Evolutionary conservation across 2,113 vertebrate genomes (phyloP), one percentile per base, ranked within the genome.

Genomic region (Acanthochromis polyacanthus): DNA sequence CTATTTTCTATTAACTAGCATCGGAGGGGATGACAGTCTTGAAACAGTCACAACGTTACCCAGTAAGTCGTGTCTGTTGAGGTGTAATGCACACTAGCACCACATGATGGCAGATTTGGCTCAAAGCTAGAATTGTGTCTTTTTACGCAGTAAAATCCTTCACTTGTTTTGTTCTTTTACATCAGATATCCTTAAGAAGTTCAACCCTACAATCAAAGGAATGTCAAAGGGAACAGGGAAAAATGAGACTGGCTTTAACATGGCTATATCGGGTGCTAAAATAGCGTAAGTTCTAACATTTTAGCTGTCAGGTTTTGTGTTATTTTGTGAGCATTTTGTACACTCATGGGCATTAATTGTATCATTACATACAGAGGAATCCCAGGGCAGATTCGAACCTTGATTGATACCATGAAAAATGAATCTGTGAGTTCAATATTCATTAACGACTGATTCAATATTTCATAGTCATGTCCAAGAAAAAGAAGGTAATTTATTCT

Each of bases 141-240:
- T 48, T 6, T 16, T 12, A 16, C 52, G 46, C 46, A 30, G 9
- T 72, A 14, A 78, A 64, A n/a, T 40, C 17, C 32, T 19, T 51
- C 12, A 43, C 40, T 14, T 43, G 11, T 12, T 43, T 43, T 43
- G 14, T 56, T 38, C 28, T 32, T 61, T 56, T 60, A 10, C 20
- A 32, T 69, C 85, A 99, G 98, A 99, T 71, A 97, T 99, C 73
- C 85, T 99, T 53, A 97, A 93, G 93, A 97, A 95, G 88, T 99
- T 99, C 92, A 98, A 95, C 75, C 94, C 96, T 0, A 51, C 89
- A 17, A 73, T 99, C 73, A 85, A 92, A 19, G 98, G 98, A 62
- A 94, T 94, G 78, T 98, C 98, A 48, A 92, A 80, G 0, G 95
- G 96, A 1, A 75, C 14, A 22, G 81, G 80, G 12, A 84, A 75